These are phyloP conservation scores for Ptychoptera contaminata DNA, from an alignment of 2,888 invertebrate species.

Conservation along the genomic window DNA sequence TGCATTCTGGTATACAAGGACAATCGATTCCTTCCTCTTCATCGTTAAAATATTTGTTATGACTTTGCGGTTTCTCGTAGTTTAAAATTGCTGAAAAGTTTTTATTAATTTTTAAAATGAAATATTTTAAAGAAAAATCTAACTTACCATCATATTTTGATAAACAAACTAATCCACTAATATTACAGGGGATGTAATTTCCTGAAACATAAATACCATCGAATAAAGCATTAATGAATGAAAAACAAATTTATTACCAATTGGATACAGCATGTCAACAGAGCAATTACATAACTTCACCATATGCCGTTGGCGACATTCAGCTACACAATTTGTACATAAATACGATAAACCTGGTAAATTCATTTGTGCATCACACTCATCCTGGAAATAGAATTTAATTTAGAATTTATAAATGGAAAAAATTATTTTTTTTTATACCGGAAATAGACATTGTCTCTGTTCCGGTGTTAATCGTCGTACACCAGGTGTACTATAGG, in stretches of 20 bases:
- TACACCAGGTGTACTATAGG: conserved; percentile 18
- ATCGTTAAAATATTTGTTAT: conserved; percentile 19
- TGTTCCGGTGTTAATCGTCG: conserved; percentile 15
- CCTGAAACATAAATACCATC: conserved; percentile 5
- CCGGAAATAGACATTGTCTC: conserved; percentile 22
- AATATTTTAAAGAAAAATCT: neutral
- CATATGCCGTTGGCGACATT: conserved; percentile 28
- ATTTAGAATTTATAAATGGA: neutral
- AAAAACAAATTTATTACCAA: conserved; percentile 15
- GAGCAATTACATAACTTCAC: conserved; percentile 27
- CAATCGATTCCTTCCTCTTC: conserved; percentile 24
- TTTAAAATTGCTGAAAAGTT: neutral
- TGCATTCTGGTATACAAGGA: conserved; percentile 22
- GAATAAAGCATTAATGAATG: neutral
- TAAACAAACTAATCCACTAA: conserved; percentile 20
- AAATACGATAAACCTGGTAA: conserved; percentile 24
- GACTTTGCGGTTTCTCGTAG: conserved; percentile 19
- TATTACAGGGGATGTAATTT: conserved; percentile 9
- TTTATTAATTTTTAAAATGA: neutral
- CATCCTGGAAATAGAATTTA: neutral
- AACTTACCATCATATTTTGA: conserved; percentile 19
- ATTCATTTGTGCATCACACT: conserved; percentile 8
- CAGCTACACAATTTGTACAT: conserved; percentile 25
- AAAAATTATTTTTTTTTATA: too few relatives aligned
- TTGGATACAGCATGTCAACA: conserved; percentile 26